Evolutionary conservation across 2,797 vertebrate species (phyloP).

Genomic region (Sardinella longiceps): DNA sequence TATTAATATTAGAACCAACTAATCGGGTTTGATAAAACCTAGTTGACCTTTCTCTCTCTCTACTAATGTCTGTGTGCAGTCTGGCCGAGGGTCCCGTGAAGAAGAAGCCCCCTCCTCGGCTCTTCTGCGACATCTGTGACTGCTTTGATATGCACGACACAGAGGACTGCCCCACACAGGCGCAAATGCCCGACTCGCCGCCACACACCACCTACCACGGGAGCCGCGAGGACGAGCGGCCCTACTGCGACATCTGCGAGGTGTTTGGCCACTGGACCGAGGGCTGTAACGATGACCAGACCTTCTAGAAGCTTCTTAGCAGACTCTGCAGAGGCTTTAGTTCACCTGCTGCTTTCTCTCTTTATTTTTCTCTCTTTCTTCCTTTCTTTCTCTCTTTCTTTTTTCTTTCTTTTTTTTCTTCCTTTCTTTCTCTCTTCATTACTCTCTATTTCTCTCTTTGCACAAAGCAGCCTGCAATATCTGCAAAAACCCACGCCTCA

Average conservation of each 20-base stretch:
- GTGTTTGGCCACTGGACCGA: conserved; percentile 94
- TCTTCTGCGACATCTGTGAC: conserved; percentile 98
- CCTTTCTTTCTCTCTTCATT: conserved; percentile 64
- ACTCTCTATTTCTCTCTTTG: conserved; percentile 65
- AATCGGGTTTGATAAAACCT: background rate
- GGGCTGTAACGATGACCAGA: conserved; percentile 93
- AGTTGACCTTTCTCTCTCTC: background rate
- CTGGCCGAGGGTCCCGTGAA: conserved; percentile 74
- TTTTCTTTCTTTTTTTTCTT: conserved; percentile 64
- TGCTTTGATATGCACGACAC: conserved; percentile 97
- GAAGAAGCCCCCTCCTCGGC: conserved; percentile 87
- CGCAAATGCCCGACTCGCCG: conserved; percentile 86
- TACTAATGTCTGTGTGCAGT: conserved; percentile 43
- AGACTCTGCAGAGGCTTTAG: background rate
- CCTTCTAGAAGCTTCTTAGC: conserved; percentile 77
- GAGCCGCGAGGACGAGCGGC: conserved; percentile 84
- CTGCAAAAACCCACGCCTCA: conserved; percentile 48
- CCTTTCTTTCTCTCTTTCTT: conserved; percentile 64
- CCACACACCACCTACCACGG: conserved; percentile 92
- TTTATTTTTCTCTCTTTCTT: conserved; percentile 53
- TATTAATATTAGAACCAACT: background rate
- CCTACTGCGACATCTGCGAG: conserved; percentile 96
- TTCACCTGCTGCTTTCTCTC: background rate
- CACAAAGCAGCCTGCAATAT: conserved; percentile 59
- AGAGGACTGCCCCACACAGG: conserved; percentile 94